Conservation (phyloP, 2,113 vertebrate species). For the Seriola rivoliana region DNA sequence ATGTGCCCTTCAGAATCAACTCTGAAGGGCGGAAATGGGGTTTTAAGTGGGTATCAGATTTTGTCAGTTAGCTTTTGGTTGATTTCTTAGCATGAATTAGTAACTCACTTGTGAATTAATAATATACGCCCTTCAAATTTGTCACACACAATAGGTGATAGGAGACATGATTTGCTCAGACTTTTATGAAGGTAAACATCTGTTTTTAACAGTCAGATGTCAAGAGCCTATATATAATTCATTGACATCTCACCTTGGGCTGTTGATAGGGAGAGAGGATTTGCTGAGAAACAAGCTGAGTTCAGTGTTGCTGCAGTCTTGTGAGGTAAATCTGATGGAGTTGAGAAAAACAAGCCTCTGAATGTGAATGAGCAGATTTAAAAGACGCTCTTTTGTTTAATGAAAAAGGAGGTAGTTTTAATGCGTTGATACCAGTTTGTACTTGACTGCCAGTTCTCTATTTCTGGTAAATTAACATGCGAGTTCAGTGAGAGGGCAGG, state of each 20-base stretch:
- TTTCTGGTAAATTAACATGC: conserved; percentile 29
- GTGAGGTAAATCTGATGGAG: conserved; percentile 4
- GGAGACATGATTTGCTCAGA: conserved; percentile 45
- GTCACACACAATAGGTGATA: conserved; percentile 36
- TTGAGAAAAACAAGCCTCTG: conserved; percentile 14
- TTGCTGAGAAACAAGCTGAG: conserved; percentile 10
- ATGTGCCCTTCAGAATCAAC: conserved; percentile 54
- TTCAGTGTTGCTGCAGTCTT: conserved; percentile 15
- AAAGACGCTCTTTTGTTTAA: conserved; percentile 14
- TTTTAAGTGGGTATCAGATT: conserved; percentile 52
- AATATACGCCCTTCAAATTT: conserved; percentile 37
- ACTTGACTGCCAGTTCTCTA: conserved; percentile 9
- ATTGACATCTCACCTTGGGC: conserved; percentile 54
- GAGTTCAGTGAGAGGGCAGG: conserved; percentile 14
- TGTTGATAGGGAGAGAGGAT: conserved; percentile 30
- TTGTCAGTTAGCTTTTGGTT: conserved; percentile 35
- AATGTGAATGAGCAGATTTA: conserved; percentile 47
- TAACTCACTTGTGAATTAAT: conserved; percentile 39
- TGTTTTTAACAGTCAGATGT: conserved; percentile 44
- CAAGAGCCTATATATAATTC: conserved; percentile 46
- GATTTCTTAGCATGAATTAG: conserved; percentile 42
- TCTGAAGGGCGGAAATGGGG: conserved; percentile 54
- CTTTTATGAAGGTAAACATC: conserved; percentile 49
- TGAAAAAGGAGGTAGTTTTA: neutral
- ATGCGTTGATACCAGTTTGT: conserved; percentile 17